Conservation (phyloP, 2,888 invertebrate genomes). For the Lottia scabra region DNA sequence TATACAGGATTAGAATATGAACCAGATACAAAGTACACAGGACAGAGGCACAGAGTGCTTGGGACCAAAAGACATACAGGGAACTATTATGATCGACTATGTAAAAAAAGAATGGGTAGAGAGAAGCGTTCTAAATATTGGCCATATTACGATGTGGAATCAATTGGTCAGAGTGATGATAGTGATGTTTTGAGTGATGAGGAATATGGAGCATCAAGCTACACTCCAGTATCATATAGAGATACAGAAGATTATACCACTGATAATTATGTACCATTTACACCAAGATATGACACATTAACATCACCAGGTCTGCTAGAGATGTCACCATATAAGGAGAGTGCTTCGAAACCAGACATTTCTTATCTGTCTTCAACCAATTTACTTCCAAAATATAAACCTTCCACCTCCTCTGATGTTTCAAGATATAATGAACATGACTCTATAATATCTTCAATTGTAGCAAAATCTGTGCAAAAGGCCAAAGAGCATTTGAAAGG, state of each 20-base stretch:
- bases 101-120: conserved; percentile 32
- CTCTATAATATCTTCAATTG: conserved; percentile 46
- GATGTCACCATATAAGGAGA: conserved; percentile 17
- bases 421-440: conserved; percentile 31
- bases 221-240: conserved; percentile 14
- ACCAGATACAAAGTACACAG: conserved; percentile 13
- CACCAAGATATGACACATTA: conserved; percentile 38
- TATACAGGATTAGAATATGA: conserved; percentile 3
- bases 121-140: conserved; percentile 39
- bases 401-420: neutral
- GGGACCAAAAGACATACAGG: conserved; percentile 37
- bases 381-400: neutral
- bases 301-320: conserved; percentile 30
- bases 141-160: conserved; percentile 50
- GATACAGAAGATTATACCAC: conserved; percentile 30
- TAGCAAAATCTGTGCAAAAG: conserved; percentile 48
- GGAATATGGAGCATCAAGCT: conserved; percentile 18
- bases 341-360: neutral
- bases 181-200: conserved; percentile 43
- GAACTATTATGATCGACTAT: conserved; percentile 42
- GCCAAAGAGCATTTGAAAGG: conserved; percentile 46
- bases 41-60: conserved; percentile 35
- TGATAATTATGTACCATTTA: conserved; percentile 52
- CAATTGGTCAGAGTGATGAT: conserved; percentile 41
- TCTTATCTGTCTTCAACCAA: neutral